phyloP scores from a whole-genome alignment of 30 jellyfish, hydroid and myxozoan genomes.

The Turritopsis rubra region DNA sequence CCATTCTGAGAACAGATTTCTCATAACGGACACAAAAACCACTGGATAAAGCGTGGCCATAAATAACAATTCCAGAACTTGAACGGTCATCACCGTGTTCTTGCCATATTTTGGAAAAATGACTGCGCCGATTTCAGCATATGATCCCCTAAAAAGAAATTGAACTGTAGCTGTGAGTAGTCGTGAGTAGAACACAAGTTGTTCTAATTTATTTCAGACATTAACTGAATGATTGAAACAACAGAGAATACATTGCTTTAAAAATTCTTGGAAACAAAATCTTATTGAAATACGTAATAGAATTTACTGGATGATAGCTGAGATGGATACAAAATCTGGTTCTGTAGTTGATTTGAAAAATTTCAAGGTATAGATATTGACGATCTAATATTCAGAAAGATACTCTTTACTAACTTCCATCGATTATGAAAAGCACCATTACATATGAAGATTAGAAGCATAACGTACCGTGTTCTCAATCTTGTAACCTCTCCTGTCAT shows the following conservation, averaged over 20 bases:
- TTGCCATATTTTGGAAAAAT: constrained; percentile 19
- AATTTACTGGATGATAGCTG: no score
- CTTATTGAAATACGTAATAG: no score
- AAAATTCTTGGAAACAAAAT: neutral
- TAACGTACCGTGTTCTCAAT: constrained; percentile 14
- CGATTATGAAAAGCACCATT: no score
- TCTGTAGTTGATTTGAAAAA: no score
- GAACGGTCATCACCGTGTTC: neutral
- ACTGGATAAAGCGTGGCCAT: constrained; percentile 33
- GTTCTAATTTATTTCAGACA: no score
- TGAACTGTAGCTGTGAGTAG: no score
- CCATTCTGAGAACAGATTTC: neutral
- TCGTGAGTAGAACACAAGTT: neutral
- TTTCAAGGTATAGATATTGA: no score
- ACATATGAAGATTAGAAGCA: no score
- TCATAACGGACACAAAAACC: constrained; percentile 16
- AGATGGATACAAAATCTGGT: no score
- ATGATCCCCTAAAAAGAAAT: constrained; percentile 11
- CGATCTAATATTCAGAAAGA: no score
- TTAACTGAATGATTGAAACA: no score
- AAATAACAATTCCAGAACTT: constrained; percentile 10
- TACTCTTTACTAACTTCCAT: no score
- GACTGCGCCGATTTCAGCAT: constrained; percentile 22
- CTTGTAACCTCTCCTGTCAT: neutral
- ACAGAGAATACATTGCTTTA: neutral